Conservation (phyloP, 2,797 vertebrate species). For the Sorex maritimensis region DNA sequence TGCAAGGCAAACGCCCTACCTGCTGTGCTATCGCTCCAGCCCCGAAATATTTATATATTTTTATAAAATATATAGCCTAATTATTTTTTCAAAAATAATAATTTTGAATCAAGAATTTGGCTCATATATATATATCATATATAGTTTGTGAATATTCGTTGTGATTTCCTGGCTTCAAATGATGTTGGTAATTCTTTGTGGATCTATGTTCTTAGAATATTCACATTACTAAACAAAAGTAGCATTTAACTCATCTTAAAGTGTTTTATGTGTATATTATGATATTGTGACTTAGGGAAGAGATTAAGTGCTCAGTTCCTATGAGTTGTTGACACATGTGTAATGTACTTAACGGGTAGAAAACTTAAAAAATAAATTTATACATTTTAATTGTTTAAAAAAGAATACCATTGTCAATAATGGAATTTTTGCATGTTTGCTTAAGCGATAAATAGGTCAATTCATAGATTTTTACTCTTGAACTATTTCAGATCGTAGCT, state of each 20-base stretch:
- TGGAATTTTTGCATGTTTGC: constrained; percentile 35
- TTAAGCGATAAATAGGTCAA: constrained; percentile 75
- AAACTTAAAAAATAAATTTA: constrained; percentile 13
- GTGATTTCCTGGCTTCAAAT: no score
- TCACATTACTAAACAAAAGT: neutral
- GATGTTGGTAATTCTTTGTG: neutral
- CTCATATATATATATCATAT: no score
- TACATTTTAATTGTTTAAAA: constrained; percentile 27
- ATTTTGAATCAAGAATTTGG: no score
- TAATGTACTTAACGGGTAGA: neutral
- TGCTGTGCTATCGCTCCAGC: no score
- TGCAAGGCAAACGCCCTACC: no score
- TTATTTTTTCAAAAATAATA: no score
- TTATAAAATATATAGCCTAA: no score
- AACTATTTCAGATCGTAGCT: constrained; percentile 66
- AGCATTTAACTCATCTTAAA: neutral
- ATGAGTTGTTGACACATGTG: neutral
- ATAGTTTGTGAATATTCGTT: no score
- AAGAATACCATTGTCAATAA: constrained; percentile 36
- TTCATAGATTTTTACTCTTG: constrained; percentile 68
- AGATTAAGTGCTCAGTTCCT: neutral
- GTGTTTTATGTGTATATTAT: neutral
- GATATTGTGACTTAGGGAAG: neutral
- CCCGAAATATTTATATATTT: no score
- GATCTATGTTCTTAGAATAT: neutral